Conservation (phyloP, 2,797 vertebrate genomes). For the Bovichtus variegatus region DNA sequence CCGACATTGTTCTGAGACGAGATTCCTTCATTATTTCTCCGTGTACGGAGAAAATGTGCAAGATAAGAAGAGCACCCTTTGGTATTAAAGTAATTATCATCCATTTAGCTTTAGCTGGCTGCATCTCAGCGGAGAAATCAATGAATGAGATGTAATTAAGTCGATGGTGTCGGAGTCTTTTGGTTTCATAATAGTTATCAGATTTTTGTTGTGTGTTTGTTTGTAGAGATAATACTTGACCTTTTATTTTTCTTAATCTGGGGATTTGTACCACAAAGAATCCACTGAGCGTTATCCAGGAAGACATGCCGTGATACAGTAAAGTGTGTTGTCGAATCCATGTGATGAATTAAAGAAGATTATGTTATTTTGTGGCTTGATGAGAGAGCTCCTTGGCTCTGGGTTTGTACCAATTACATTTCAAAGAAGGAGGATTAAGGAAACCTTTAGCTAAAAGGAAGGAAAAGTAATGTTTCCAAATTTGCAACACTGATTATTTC, state of each 20-base stretch:
- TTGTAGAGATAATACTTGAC: conserved; percentile 26
- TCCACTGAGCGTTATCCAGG: conserved; percentile 2
- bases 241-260: conserved; percentile 1
- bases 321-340: conserved; percentile 8
- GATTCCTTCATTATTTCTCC: conserved; percentile 22
- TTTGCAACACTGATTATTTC: conserved; percentile 71
- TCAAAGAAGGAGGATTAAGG: conserved; percentile 77
- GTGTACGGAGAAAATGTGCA: neutral
- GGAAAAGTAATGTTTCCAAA: conserved; percentile 63
- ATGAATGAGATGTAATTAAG: conserved; percentile 41
- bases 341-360: conserved; percentile 50
- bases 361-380: conserved; percentile 41
- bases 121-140: conserved; percentile 19
- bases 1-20: conserved; percentile 7
- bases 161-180: conserved; percentile 40
- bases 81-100: conserved; percentile 55
- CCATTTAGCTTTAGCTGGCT: conserved; percentile 47
- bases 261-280: conserved; percentile 22
- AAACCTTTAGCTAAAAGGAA: conserved; percentile 73
- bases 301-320: neutral
- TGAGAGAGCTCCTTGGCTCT: conserved; percentile 51
- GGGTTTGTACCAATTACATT: conserved; percentile 71
- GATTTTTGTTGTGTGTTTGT: neutral
- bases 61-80: conserved; percentile 37
- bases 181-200: conserved; percentile 18